Evolutionary conservation across 2,113 vertebrate species (phyloP).

Genomic region (Furnarius figulus): DNA sequence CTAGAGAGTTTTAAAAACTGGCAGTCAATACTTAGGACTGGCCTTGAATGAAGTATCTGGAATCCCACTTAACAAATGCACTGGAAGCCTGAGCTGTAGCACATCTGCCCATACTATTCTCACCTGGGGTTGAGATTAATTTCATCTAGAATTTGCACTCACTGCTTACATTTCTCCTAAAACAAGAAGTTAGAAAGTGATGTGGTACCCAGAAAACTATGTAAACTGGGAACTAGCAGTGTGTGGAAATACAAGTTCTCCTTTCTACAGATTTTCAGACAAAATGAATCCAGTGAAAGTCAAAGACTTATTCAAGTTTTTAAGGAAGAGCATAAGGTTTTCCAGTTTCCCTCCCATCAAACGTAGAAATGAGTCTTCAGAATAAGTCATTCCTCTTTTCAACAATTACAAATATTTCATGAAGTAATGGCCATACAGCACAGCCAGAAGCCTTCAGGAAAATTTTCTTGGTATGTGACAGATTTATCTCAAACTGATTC

Average conservation of each 20-base stretch:
- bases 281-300: neutral
- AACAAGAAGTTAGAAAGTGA: neutral
- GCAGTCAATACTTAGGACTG: neutral
- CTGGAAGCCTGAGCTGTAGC: neutral
- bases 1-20: neutral
- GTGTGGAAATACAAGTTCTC: neutral
- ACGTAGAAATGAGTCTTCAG: neutral
- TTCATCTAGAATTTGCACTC: neutral
- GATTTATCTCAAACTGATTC: neutral
- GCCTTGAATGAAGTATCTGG: conserved; percentile 15
- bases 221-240: neutral
- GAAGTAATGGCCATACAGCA: neutral
- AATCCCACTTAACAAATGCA: conserved; percentile 9
- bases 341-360: neutral
- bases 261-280: neutral
- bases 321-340: neutral
- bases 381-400: neutral
- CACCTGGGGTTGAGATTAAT: neutral
- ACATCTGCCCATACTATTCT: neutral
- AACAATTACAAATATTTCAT: neutral
- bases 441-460: neutral
- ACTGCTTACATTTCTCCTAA: neutral
- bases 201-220: neutral
- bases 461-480: neutral
- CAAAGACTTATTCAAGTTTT: neutral